A percentile compares a stretch with the other conserved stretches of the same genome.
These are phyloP conservation scores for Sarcophaga variegata DNA, from an alignment of 2,888 invertebrate genomes.

Conservation along the genomic window DNA sequence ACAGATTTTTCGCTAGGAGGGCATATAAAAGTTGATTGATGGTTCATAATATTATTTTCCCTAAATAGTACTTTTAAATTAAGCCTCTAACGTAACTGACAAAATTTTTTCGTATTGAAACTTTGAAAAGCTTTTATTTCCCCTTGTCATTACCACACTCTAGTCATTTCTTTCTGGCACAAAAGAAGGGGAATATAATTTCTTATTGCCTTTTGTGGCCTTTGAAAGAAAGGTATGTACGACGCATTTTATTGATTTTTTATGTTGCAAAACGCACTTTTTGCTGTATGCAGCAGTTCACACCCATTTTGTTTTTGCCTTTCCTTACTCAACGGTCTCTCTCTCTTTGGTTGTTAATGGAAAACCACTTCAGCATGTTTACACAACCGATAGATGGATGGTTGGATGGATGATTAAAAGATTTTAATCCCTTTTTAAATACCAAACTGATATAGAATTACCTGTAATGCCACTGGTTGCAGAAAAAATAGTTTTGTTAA, in stretches of 20 bases:
- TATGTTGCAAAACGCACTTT: conserved; percentile 55
- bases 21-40: too few species aligned
- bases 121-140: conserved; percentile 27
- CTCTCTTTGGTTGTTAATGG: neutral
- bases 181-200: conserved; percentile 14
- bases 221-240: conserved; percentile 36
- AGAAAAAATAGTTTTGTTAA: neutral
- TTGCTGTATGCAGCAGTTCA: conserved; percentile 50
- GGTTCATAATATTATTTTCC: too few species aligned
- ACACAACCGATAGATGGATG: conserved; percentile 29
- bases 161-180: conserved; percentile 15
- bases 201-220: conserved; percentile 25
- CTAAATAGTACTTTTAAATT: neutral
- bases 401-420: neutral
- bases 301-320: conserved; percentile 62
- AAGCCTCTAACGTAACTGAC: conserved; percentile 11
- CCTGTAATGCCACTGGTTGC: neutral
- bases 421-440: conserved; percentile 44
- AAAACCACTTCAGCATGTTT: conserved; percentile 15
- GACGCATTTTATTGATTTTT: conserved; percentile 67
- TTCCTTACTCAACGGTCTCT: neutral
- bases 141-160: neutral
- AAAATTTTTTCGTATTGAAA: conserved; percentile 38
- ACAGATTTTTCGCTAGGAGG: too few species aligned
- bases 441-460: conserved; percentile 44